phyloP scores from a whole-genome alignment of 1,140 invertebrate genomes.

The Nautilus pompilius region DNA sequence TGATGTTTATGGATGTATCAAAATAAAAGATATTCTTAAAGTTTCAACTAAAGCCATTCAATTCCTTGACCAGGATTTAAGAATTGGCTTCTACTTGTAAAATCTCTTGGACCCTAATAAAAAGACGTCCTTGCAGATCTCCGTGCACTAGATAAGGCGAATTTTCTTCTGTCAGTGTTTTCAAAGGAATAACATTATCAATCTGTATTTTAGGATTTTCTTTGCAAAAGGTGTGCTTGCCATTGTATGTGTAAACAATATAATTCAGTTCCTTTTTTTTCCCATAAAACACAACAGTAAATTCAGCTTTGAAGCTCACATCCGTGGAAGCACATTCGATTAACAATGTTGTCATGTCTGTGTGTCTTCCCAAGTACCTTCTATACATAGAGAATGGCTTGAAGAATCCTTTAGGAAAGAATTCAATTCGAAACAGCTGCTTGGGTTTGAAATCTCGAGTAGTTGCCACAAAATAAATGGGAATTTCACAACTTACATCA shows the following conservation, averaged over 20 bases:
- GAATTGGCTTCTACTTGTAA: no score
- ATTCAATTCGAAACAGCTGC: slow-evolving; percentile 30
- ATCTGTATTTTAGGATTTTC: slow-evolving; percentile 21
- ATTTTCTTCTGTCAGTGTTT: slow-evolving; percentile 32
- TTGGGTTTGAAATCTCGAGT: not conserved
- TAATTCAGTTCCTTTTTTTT: slow-evolving; percentile 34
- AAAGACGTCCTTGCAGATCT: slow-evolving; percentile 33
- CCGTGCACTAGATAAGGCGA: slow-evolving; percentile 39
- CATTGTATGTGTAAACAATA: slow-evolving; percentile 29
- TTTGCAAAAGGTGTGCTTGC: slow-evolving; percentile 21
- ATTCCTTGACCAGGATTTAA: no score
- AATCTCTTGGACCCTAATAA: slow-evolving; percentile 39
- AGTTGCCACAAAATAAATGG: slow-evolving; percentile 16
- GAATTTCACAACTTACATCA: slow-evolving; percentile 13
- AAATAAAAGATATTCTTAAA: no score
- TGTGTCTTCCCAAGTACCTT: slow-evolving; percentile 34
- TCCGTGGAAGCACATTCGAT: slow-evolving; percentile 14
- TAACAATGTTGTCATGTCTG: slow-evolving; percentile 33
- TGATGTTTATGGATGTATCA: no score
- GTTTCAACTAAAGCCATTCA: no score
- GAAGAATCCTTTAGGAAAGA: slow-evolving; percentile 42
- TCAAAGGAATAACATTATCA: slow-evolving; percentile 32
- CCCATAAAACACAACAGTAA: slow-evolving; percentile 38
- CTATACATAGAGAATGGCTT: slow-evolving; percentile 38
- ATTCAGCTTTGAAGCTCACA: slow-evolving; percentile 14